A percentile compares a stretch with the other conserved stretches of the same genome.
Evolutionary conservation across 2,113 vertebrate species (phyloP).

Genomic region (Saccopteryx bilineata): DNA sequence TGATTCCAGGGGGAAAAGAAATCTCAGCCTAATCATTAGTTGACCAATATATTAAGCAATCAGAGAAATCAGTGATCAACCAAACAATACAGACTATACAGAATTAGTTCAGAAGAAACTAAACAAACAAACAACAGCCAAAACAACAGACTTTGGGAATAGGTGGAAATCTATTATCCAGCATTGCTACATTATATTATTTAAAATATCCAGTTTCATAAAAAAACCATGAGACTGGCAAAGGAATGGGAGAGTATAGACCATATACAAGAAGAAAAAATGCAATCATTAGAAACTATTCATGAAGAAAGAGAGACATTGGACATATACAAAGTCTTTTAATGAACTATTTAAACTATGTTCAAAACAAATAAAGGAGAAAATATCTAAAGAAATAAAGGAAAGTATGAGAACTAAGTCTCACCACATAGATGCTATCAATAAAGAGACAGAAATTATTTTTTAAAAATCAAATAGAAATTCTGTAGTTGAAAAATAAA

Average conservation of each 20-base stretch:
- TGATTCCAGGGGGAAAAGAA: not conserved
- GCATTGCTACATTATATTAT: not conserved
- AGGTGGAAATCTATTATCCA: not conserved
- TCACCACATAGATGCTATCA: not conserved
- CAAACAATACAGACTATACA: not conserved
- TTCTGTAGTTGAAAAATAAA: not conserved
- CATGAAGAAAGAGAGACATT: not conserved
- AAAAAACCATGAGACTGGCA: not conserved
- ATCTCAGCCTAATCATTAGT: not conserved
- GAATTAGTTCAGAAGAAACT: constrained; percentile 13
- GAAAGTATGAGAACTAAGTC: not conserved
- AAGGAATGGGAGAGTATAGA: not conserved
- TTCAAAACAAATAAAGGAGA: not conserved
- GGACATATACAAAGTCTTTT: not conserved
- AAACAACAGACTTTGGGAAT: not conserved
- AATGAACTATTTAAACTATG: not conserved
- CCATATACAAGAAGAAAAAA: not conserved
- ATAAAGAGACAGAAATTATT: not conserved
- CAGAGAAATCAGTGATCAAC: not conserved
- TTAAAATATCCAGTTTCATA: not conserved
- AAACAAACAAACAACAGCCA: not conserved
- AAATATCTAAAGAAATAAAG: not conserved
- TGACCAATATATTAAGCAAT: not conserved
- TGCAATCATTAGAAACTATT: not conserved
- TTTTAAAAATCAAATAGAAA: not conserved